phyloP scores from a whole-genome alignment of 2,113 vertebrate genomes.

The Eudorcas thomsonii region DNA sequence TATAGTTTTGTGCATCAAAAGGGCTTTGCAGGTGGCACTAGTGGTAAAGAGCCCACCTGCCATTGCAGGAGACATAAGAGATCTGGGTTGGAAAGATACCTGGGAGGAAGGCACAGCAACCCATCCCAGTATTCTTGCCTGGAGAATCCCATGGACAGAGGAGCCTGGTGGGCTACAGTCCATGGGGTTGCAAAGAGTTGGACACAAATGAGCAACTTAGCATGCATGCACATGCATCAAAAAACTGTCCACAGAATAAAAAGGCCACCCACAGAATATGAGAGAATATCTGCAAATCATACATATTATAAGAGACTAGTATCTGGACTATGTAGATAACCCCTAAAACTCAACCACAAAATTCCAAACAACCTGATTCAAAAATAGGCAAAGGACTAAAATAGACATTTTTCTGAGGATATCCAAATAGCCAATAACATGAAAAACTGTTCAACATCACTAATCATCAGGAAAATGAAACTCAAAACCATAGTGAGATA shows the following conservation, averaged over 20 bases:
- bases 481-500: background rate
- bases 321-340: background rate
- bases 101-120: background rate
- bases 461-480: background rate
- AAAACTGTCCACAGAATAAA: background rate
- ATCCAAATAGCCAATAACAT: background rate
- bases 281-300: background rate
- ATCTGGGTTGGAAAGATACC: background rate
- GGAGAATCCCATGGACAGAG: background rate
- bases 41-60: background rate
- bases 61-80: background rate
- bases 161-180: background rate
- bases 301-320: background rate
- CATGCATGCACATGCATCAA: background rate
- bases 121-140: background rate
- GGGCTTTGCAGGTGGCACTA: background rate
- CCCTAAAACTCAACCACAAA: background rate
- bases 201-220: background rate
- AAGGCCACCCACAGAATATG: background rate
- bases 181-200: background rate
- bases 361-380: background rate
- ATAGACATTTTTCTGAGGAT: background rate
- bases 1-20: background rate
- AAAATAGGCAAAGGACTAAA: background rate
- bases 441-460: background rate